phyloP scores from a whole-genome alignment of 2,797 vertebrate species.

The Sphaeramia orbicularis region DNA sequence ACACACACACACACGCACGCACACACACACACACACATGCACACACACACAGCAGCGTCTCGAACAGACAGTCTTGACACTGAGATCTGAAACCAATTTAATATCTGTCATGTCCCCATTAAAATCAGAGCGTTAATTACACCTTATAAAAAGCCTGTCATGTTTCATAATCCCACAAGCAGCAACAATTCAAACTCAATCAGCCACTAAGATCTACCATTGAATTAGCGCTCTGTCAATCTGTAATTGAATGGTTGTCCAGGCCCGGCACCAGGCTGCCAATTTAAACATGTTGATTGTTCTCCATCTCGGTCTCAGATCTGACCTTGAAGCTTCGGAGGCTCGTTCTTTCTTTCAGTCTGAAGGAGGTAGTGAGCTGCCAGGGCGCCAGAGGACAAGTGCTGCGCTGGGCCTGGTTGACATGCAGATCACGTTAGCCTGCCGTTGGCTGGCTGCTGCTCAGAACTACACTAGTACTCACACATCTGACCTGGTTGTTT shows the following conservation, averaged over 20 bases:
- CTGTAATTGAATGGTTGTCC: constrained; percentile 69
- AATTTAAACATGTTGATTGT: constrained; percentile 75
- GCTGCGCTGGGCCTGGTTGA: constrained; percentile 60
- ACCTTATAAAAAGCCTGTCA: constrained; percentile 87
- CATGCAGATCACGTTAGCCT: constrained; percentile 78
- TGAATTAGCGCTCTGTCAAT: constrained; percentile 70
- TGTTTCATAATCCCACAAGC: constrained; percentile 84
- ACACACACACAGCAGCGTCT: constrained; percentile 21
- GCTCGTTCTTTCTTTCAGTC: constrained; percentile 53
- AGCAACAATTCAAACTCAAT: constrained; percentile 82
- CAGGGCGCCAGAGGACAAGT: constrained; percentile 71
- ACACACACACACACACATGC: not conserved
- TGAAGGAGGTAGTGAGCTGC: constrained; percentile 64
- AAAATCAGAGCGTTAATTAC: constrained; percentile 86
- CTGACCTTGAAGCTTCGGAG: constrained; percentile 72
- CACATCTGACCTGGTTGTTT: constrained; percentile 74
- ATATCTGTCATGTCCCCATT: constrained; percentile 88
- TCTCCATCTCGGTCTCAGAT: constrained; percentile 61
- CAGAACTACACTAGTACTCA: constrained; percentile 62
- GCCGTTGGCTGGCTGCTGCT: constrained; percentile 65
- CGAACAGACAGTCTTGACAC: constrained; percentile 54
- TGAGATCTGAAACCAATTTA: constrained; percentile 85
- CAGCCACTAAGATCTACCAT: constrained; percentile 72
- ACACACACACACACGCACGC: not conserved
- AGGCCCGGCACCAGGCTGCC: constrained; percentile 41